Base-by-base conservation (phyloP, 2,888 invertebrate species). In the Calameuta idolon region DNA sequence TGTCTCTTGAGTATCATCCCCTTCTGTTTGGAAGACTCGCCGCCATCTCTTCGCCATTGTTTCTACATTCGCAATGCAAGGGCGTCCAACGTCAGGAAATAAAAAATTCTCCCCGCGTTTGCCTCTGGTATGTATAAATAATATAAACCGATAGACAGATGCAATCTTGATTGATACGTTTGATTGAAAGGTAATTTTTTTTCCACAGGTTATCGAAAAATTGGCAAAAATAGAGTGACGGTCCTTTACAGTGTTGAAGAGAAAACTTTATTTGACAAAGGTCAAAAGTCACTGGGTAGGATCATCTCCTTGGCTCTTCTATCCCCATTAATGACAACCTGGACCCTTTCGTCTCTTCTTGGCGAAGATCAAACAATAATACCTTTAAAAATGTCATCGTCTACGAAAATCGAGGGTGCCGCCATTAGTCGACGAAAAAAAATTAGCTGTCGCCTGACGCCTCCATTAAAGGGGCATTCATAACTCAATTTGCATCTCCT, bases 1-100 rank as follows among this genome's bases (percentile, higher is more conserved):
- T 86, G 86, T 89, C 89, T 89, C 89, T 79, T 89, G 87, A 86
- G 88, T 88, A 87, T 89, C 87, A 87, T 87, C 86, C 88, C 85
- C 87, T 86, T 84, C 84, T 84, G 84, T 87, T 55, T 86, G 82
- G 55, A 31, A 37, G 40, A 71, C 81, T 85, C 85, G 85, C 83
- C 81, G 81, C 85, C 84, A 83, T 86, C 86, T 85, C 87, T 84
- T 85, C 85, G 85, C 85, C 84, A 55, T 55, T 55, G 55, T 55
- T 55, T 55, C 55, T 55, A 55, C 55, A 55, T 55, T 55, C 55
- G 55, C 9, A 23, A 55, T 23, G 55, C 55, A 23, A 55, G 55
- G 55, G 55, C 55, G 55, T 55, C 55, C 55, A 9, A 9, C 23
- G 55, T 9, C 23, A 55, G 55, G 55, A 55, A 55, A 55, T 55